Conservation (phyloP, 2,797 vertebrate species). For the Poecilia picta region DNA sequence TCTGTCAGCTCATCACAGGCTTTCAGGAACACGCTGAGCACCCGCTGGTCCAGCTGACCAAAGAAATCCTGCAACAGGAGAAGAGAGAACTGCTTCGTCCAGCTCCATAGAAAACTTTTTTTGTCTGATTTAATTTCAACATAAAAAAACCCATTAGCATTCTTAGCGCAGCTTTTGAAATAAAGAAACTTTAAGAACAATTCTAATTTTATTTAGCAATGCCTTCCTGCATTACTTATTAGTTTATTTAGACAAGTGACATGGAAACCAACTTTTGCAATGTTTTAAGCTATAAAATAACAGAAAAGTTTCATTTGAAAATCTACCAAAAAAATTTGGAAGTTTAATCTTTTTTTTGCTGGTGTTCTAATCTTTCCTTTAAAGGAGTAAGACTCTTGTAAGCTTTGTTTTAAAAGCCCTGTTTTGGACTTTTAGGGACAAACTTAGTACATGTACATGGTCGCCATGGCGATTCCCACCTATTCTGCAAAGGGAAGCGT, state of each 20-base stretch:
- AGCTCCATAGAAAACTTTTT: not conserved
- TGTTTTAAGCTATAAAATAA: not conserved
- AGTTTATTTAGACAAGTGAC: not conserved
- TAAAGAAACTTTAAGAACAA: not conserved
- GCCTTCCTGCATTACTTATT: not conserved
- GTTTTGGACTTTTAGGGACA: not conserved
- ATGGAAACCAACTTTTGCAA: not conserved
- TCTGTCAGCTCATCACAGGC: conserved; percentile 97
- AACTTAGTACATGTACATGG: not conserved
- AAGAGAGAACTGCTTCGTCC: not conserved
- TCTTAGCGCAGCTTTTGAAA: not conserved
- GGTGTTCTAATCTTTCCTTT: not conserved
- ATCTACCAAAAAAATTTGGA: not conserved
- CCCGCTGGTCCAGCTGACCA: conserved; percentile 91
- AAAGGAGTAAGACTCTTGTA: not conserved
- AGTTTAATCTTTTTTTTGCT: not conserved
- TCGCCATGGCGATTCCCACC: not conserved
- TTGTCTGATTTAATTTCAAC: not conserved
- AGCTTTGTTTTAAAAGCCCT: not conserved
- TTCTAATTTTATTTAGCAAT: not conserved
- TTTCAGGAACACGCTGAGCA: conserved; percentile 95
- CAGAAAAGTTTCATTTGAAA: not conserved
- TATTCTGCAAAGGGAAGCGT: not conserved
- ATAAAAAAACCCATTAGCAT: not conserved
- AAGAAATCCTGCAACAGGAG: conserved; percentile 88